These are phyloP conservation scores for Dinomys branickii DNA, from an alignment of 2,113 vertebrate genomes.

Conservation along the genomic window DNA sequence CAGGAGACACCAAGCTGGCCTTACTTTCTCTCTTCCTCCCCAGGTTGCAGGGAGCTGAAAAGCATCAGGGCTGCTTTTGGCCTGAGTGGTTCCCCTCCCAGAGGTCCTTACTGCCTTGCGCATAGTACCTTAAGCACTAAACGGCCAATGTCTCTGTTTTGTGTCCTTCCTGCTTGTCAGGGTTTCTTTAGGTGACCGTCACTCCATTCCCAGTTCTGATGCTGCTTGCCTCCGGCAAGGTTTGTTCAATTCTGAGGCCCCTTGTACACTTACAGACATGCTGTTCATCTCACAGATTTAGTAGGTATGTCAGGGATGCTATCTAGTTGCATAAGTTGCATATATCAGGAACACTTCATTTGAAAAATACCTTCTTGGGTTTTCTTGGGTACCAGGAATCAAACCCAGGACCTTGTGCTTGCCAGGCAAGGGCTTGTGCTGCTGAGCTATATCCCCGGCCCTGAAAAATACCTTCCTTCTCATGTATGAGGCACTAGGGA, in stretches of 20 bases:
- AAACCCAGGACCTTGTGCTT: no score
- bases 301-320: not conserved
- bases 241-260: not conserved
- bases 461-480: no score
- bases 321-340: not conserved
- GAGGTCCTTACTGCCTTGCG: not conserved
- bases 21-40: not conserved
- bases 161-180: not conserved
- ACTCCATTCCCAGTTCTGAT: not conserved
- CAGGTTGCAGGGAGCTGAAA: slow-evolving; percentile 65
- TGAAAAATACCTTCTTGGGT: not conserved
- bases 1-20: slow-evolving; percentile 80
- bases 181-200: not conserved
- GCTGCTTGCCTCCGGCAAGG: not conserved
- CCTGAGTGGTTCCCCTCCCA: slow-evolving; percentile 70
- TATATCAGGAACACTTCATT: not conserved
- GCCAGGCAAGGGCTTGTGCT: no score
- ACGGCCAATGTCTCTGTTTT: not conserved
- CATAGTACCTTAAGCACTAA: slow-evolving; percentile 37
- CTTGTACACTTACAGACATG: not conserved
- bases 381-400: no score
- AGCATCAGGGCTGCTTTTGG: slow-evolving; percentile 67
- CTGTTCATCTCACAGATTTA: not conserved
- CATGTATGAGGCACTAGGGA: no score
- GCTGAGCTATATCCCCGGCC: no score